Conservation (phyloP, 2,797 vertebrate species). For the Coracias cyanogaster region DNA sequence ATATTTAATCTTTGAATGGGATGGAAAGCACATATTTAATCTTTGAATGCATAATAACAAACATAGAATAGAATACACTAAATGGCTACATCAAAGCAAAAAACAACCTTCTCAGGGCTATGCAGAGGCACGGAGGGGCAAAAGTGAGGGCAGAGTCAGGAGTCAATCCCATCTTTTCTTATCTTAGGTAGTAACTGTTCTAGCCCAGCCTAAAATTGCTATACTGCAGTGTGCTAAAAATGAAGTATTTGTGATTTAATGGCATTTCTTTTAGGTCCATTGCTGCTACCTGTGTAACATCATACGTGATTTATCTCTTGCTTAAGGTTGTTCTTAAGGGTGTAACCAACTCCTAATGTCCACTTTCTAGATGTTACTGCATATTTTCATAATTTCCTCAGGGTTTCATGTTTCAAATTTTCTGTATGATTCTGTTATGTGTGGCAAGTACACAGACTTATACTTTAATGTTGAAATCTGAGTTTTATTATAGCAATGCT, state of each 20-base stretch:
- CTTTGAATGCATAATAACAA: not conserved
- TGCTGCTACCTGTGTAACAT: not conserved
- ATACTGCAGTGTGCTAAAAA: not conserved
- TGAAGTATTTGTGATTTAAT: not conserved
- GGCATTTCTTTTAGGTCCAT: not conserved
- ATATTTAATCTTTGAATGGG: not conserved
- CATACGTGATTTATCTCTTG: not conserved
- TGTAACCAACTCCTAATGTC: not conserved
- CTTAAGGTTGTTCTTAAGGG: not conserved
- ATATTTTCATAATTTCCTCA: not conserved
- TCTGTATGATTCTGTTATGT: not conserved
- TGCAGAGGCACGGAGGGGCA: not conserved
- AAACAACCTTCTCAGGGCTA: not conserved
- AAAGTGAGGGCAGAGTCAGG: not conserved
- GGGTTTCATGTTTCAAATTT: not conserved
- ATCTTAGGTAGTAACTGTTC: not conserved
- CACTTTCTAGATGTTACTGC: not conserved
- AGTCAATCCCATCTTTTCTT: not conserved
- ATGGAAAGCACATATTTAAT: not conserved
- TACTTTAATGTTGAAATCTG: not conserved
- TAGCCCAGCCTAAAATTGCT: not conserved
- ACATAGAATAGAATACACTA: not conserved
- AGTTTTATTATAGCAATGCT: conserved; percentile 27
- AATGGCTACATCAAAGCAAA: not conserved
- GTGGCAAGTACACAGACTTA: not conserved